phyloP scores from a whole-genome alignment of 2,113 vertebrate genomes.

The Peromyscus californicus region DNA sequence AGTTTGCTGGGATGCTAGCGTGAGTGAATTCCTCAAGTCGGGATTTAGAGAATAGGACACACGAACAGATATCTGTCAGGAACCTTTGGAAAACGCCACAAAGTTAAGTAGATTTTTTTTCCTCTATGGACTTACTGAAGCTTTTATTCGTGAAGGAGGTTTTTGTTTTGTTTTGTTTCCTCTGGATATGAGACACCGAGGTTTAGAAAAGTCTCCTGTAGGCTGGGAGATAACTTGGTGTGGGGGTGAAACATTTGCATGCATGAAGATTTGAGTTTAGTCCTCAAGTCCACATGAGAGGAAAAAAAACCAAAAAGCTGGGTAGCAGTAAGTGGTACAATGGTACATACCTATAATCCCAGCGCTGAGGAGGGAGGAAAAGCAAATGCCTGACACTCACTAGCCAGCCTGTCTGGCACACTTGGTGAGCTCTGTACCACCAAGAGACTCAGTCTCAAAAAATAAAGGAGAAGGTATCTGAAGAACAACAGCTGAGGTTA shows the following conservation, averaged over 20 bases:
- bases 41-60: background rate
- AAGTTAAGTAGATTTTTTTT: background rate
- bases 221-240: background rate
- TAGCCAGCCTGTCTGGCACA: background rate
- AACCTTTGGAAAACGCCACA: background rate
- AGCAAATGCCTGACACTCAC: background rate
- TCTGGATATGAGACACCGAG: background rate
- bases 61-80: background rate
- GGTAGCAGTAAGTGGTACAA: background rate
- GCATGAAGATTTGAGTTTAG: background rate
- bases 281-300: background rate
- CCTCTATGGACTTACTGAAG: background rate
- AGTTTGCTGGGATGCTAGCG: background rate
- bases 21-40: background rate
- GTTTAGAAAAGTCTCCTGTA: background rate
- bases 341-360: background rate
- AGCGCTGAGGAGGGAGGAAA: background rate
- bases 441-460: background rate
- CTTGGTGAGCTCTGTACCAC: background rate
- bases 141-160: background rate
- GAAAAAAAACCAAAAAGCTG: background rate
- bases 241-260: background rate
- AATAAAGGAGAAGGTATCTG: background rate
- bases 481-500: background rate
- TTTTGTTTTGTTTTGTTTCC: background rate